Percentiles rank a stretch among this genome's conserved stretches.
phyloP scores from a whole-genome alignment of 2,113 vertebrate genomes.

The Cephalopholis sonnerati region DNA sequence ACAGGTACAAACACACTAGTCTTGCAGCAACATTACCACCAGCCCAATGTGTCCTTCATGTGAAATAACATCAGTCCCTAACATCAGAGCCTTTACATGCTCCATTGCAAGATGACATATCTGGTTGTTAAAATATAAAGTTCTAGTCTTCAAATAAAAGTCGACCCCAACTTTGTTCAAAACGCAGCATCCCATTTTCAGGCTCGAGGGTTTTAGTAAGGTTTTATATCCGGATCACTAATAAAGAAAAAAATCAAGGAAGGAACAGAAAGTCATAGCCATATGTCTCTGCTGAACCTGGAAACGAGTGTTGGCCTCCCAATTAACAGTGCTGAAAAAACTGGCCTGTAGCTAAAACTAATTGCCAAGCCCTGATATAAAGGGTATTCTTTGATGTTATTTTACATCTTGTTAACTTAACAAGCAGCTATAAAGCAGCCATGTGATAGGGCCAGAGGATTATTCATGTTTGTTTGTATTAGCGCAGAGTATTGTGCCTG shows the following conservation, averaged over 20 bases:
- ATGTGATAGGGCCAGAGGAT: neutral
- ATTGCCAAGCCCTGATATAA: neutral
- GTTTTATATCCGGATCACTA: neutral
- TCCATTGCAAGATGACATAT: neutral
- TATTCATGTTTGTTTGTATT: neutral
- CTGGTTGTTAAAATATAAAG: neutral
- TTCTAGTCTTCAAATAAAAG: neutral
- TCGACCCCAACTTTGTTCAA: neutral
- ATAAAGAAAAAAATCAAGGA: neutral
- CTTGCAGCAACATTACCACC: no score
- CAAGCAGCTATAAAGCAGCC: neutral
- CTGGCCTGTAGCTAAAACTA: neutral
- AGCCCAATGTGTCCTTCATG: neutral
- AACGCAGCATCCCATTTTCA: neutral
- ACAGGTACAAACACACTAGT: neutral
- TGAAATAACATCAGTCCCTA: neutral
- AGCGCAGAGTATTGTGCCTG: neutral
- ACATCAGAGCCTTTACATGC: neutral
- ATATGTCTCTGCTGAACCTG: neutral
- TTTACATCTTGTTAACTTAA: slow-evolving; percentile 4
- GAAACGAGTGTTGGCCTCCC: neutral
- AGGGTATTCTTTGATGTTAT: neutral
- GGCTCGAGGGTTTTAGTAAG: neutral
- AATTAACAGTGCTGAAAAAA: slow-evolving; percentile 2
- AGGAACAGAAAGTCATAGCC: neutral